Evolutionary conservation across 2,797 vertebrate species (phyloP), one percentile per base, ranked within the genome.

Genomic region (Prionace glauca): DNA sequence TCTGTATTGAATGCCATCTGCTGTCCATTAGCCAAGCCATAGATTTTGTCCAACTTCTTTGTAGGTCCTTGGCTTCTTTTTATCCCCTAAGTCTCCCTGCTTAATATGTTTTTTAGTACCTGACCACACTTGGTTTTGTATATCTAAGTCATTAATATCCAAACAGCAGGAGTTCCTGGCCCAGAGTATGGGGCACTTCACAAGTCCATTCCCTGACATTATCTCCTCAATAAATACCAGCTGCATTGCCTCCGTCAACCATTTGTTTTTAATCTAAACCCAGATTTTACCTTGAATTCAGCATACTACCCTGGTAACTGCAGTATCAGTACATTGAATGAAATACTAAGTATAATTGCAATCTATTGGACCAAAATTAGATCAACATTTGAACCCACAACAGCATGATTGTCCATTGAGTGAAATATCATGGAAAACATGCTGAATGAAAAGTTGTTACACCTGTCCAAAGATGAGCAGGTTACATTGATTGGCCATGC

Each of bases 41-140:
- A 69, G 62, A 69, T 92, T 69, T 69, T 92, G 65, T 67, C n/a
- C 24, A 69, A 92, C 65, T 41, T 65, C 62, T 69, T 92, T 92
- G 65, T 67, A 92, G n/a, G 62, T 36, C 87, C 67, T 91, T 92
- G 65, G 90, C 65, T 69, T 41, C 90, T 92, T 69, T 56, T 92
- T n/a, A 41, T 36, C 69, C 41, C 65, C 22, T 69, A 41, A 69
- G 3, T 41, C 81, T 65, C 65, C 62, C 0, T 36, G 18, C 88
- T 65, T 91, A 12, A n/a, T 69, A 69, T 69, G n/a, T 24, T 69
- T 65, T 69, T 69, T 92, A 24, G 62, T 65, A 69, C 90, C 67
- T 41, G 65, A 92, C 90, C 10, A 41, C 90, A 69, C 90, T 92
- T 69, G 62, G 90, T 22, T 92, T 65, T 92, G 65, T 92, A 14